Evolutionary conservation across 2,888 invertebrate genomes (phyloP).

Genomic region (Gnatocerus cornutus): DNA sequence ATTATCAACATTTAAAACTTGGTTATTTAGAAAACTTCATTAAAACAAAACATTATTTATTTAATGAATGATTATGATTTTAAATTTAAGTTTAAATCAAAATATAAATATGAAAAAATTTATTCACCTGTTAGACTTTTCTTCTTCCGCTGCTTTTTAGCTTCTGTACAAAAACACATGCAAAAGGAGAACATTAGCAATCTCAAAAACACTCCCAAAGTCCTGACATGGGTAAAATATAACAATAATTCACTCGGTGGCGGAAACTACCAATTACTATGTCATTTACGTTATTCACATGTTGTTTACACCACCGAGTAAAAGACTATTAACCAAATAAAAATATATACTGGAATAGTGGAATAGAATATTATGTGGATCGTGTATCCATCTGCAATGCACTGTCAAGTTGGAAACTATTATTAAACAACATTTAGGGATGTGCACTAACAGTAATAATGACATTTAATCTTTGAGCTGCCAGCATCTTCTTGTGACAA

Average conservation of each 20-base stretch:
- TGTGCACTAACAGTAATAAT: conserved; percentile 67
- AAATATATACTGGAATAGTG: conserved; percentile 42
- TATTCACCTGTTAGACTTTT: conserved; percentile 92
- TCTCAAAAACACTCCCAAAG: conserved; percentile 72
- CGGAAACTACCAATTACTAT: conserved; percentile 44
- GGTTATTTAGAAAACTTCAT: conserved; percentile 39
- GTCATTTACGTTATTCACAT: background rate
- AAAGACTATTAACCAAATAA: conserved; percentile 42
- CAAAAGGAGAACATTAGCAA: conserved; percentile 73
- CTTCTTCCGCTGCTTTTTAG: conserved; percentile 96
- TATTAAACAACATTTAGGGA: conserved; percentile 61
- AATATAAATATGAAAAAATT: conserved; percentile 70
- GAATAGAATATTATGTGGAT: conserved; percentile 44
- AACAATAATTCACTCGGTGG: conserved; percentile 57
- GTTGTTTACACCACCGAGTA: conserved; percentile 36
- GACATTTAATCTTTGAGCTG: conserved; percentile 62
- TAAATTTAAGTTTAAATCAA: conserved; percentile 56
- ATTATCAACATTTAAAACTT: conserved; percentile 23
- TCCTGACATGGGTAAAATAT: conserved; percentile 70
- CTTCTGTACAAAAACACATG: conserved; percentile 82
- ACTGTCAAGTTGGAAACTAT: conserved; percentile 50
- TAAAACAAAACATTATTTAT: conserved; percentile 45
- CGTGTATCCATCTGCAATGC: conserved; percentile 48
- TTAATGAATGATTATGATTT: conserved; percentile 40
- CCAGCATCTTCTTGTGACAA: conserved; percentile 43